These are phyloP conservation scores for Philypnodon macrostomus DNA, from an alignment of 2,797 vertebrate genomes.

Conservation along the genomic window DNA sequence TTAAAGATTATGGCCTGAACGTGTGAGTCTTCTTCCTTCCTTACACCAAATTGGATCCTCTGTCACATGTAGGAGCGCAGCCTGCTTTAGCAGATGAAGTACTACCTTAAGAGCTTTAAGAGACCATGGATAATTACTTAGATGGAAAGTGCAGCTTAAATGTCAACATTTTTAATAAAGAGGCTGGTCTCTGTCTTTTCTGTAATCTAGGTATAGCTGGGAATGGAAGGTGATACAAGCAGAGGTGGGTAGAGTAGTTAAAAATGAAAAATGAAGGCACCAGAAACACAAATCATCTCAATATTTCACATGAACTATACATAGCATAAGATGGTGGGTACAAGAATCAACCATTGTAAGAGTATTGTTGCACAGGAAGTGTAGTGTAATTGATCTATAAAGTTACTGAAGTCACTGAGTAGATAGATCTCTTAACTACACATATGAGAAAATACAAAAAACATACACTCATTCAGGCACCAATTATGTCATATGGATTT, in stretches of 20 bases:
- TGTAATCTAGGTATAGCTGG: conserved; percentile 22
- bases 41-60: conserved; percentile 39
- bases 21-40: conserved; percentile 19
- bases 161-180: conserved; percentile 52
- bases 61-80: conserved; percentile 22
- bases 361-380: too few relatives aligned
- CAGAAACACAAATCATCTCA: too few relatives aligned
- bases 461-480: conserved; percentile 37
- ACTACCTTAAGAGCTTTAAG: conserved; percentile 41
- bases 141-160: conserved; percentile 31
- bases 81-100: conserved; percentile 29
- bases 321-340: conserved; percentile 33
- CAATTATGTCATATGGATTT: conserved; percentile 47
- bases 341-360: too few relatives aligned
- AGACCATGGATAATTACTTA: conserved; percentile 43
- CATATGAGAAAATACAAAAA: too few relatives aligned
- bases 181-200: conserved; percentile 4
- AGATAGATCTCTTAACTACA: too few relatives aligned
- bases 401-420: too few relatives aligned
- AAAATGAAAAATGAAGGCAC: too few relatives aligned
- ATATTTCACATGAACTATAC: too few relatives aligned
- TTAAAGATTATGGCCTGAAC: conserved; percentile 42
- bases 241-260: conserved; percentile 15
- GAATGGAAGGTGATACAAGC: conserved; percentile 23
- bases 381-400: too few relatives aligned